Evolutionary conservation across 1,140 invertebrate species (phyloP), one percentile per base, ranked within the genome.

Genomic region (Pseudomyrmex dendroicus): DNA sequence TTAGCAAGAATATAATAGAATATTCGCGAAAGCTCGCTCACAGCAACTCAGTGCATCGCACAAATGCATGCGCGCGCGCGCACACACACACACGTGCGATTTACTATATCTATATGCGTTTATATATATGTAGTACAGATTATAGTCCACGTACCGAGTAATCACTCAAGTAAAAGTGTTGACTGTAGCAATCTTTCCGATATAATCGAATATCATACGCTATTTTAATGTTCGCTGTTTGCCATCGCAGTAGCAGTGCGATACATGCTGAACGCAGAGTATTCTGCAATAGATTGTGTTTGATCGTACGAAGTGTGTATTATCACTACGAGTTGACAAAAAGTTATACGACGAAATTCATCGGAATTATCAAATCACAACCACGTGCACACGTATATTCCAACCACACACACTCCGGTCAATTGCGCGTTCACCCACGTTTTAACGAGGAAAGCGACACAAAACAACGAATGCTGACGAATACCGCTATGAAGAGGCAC

Each of bases 401-500:
- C 25, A 73, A 67, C 44, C 2, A 56, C 20, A 20, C 68, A 57
- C 77, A 46, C 50, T 25, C 54, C 22, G 8, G 74, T 85, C 56
- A 73, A 73, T 77, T 63, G 84, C 78, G 78, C 83, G 10, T 50
- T 5, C 35, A 61, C 68, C 15, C 35, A 13, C 63, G 20, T 66
- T 68, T 87, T 73, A 35, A 35, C 35, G 7, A 59, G 57, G 77
- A 68, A 88, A 85, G 88, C 73, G 61, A 44, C 62, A 74, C 77
- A 63, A 35, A 35, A 35, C 25, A 25, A 25, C 87, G 68, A 85
- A 89, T 78, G 86, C 84, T 46, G 70, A 88, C 86, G 63, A 88
- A 86, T 85, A 73, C 73, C 46, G 84, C 64, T 59, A 52, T 70
- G 78, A 80, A 68, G 77, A 67, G 68, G 77, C 86, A 74, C 77